phyloP scores from a whole-genome alignment of 2,797 vertebrate genomes.

The Staurois parvus region DNA sequence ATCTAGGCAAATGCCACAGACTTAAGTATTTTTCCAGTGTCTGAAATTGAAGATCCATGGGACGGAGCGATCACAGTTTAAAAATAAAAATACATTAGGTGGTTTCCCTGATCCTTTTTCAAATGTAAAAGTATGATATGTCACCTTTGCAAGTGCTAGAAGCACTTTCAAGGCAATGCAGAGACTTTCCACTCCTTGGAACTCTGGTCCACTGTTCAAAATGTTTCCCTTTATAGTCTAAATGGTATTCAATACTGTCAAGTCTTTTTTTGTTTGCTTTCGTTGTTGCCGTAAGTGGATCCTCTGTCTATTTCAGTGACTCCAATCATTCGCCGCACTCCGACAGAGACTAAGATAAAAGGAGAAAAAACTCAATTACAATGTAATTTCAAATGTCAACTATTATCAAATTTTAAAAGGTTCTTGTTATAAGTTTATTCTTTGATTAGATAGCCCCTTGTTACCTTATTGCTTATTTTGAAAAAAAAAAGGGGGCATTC shows the following conservation, averaged over 20 bases:
- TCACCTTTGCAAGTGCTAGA: not conserved
- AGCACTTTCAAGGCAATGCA: slow-evolving; percentile 9
- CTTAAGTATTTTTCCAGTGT: slow-evolving; percentile 30
- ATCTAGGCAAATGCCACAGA: slow-evolving; percentile 16
- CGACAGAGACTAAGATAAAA: slow-evolving; percentile 81
- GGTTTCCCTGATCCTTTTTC: not conserved
- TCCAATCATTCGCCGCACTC: slow-evolving; percentile 94
- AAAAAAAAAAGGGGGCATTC: no score
- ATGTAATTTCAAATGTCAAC: not conserved
- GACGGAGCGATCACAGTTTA: slow-evolving; percentile 23
- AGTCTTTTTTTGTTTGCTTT: slow-evolving; percentile 76
- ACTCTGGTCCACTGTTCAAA: slow-evolving; percentile 63
- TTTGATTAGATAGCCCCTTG: no score
- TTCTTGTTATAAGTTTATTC: no score
- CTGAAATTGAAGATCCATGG: slow-evolving; percentile 2
- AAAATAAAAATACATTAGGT: slow-evolving; percentile 36
- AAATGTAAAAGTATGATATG: slow-evolving; percentile 9
- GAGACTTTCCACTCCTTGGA: not conserved
- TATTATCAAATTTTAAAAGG: no score
- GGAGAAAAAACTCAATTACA: not conserved
- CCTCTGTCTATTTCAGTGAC: slow-evolving; percentile 92
- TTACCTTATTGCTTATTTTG: no score
- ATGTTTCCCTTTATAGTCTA: slow-evolving; percentile 68
- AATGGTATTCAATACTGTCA: slow-evolving; percentile 67
- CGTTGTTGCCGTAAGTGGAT: slow-evolving; percentile 89